Conservation (phyloP, 2,888 invertebrate genomes). For the Platycheirus rosarum region DNA sequence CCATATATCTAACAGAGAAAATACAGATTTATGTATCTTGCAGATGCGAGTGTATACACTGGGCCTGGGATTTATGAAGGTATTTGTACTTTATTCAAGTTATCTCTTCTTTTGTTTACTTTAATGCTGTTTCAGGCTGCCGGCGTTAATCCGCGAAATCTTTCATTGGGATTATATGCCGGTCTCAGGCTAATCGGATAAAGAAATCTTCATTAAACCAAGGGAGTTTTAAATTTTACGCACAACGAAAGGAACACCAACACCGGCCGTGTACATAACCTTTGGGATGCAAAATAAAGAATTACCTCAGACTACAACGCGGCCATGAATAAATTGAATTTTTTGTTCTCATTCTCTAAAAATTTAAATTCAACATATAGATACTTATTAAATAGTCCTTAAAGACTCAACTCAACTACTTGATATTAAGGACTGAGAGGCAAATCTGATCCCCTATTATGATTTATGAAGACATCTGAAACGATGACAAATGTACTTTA, state of each 20-base stretch:
- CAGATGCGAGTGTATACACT: conserved; percentile 7
- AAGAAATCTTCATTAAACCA: conserved; percentile 28
- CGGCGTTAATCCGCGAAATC: conserved; percentile 28
- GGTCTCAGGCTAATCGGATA: conserved; percentile 11
- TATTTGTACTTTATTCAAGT: conserved; percentile 32
- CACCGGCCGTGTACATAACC: no score
- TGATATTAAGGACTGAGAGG: no score
- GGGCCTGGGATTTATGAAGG: conserved; percentile 17
- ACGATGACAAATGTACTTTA: no score
- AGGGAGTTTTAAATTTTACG: conserved; percentile 42
- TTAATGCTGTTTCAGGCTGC: not conserved
- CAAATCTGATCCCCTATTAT: no score
- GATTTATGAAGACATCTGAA: no score
- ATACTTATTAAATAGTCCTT: no score
- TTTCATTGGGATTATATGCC: conserved; percentile 15
- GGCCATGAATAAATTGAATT: no score
- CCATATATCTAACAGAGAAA: conserved; percentile 13
- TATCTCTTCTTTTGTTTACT: conserved; percentile 44
- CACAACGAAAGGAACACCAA: not conserved
- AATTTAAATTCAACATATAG: no score
- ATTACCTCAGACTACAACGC: no score
- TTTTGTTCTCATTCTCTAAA: no score
- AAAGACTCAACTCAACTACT: no score
- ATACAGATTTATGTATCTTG: conserved; percentile 54
- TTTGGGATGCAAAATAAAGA: no score